Evolutionary conservation across 2,797 vertebrate species (phyloP).

Genomic region (Calcarius lapponicus): DNA sequence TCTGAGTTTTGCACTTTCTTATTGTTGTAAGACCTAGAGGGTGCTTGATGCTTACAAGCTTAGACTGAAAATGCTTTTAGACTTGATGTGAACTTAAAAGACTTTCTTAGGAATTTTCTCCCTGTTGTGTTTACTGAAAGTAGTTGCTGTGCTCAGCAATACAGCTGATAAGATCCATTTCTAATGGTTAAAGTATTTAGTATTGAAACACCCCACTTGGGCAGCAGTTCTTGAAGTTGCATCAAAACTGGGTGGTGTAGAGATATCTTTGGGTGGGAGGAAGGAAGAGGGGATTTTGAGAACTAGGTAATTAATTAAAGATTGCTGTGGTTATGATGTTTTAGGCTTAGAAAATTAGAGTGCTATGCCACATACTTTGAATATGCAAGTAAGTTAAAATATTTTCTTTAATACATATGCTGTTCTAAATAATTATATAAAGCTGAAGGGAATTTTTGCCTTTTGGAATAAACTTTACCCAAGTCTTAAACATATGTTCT

Average conservation of each 20-base stretch:
- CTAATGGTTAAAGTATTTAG: background rate
- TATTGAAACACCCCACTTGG: background rate
- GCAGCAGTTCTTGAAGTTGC: background rate
- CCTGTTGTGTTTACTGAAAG: background rate
- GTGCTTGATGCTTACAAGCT: background rate
- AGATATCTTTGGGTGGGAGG: background rate
- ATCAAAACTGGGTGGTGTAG: background rate
- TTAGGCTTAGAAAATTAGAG: slow-evolving; percentile 15
- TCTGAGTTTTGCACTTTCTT: slow-evolving; percentile 23
- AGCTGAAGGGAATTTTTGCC: slow-evolving; percentile 41
- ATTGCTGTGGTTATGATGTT: background rate
- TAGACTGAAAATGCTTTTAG: slow-evolving; percentile 38
- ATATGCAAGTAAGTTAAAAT: slow-evolving; percentile 27
- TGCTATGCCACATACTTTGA: background rate
- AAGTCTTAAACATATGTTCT: slow-evolving; percentile 54
- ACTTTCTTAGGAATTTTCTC: background rate
- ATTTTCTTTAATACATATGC: background rate
- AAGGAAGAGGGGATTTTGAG: slow-evolving; percentile 26
- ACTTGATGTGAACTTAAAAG: background rate
- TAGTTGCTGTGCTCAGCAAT: background rate
- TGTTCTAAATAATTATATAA: slow-evolving; percentile 26
- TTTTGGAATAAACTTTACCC: slow-evolving; percentile 40
- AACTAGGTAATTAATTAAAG: background rate
- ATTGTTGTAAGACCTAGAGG: background rate
- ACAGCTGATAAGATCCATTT: background rate